These are phyloP conservation scores for Petrocephalus zakoni DNA, from an alignment of 2,113 vertebrate genomes.

Conservation along the genomic window DNA sequence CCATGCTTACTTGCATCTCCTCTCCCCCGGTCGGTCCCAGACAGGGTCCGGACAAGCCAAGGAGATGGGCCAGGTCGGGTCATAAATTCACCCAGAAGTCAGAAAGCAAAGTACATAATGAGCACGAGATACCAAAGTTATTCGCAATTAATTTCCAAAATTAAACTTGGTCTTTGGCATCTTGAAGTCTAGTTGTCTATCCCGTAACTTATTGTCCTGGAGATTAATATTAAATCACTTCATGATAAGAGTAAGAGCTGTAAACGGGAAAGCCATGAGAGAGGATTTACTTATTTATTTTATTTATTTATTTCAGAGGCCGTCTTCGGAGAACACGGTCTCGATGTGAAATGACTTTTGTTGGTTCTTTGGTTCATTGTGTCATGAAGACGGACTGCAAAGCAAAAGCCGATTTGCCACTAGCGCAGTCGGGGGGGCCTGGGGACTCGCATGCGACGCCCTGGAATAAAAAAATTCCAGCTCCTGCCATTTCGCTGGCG, in stretches of 20 bases:
- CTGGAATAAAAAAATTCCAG: conserved; percentile 19
- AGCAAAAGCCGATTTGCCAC: conserved; percentile 17
- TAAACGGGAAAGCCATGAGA: background rate
- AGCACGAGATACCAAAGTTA: conserved; percentile 50
- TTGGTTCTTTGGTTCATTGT: background rate
- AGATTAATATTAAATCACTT: background rate
- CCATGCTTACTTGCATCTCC: conserved; percentile 10
- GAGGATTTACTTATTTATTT: background rate
- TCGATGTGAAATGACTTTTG: background rate
- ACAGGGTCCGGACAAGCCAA: conserved; percentile 25
- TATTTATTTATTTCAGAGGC: background rate
- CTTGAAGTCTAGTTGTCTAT: conserved; percentile 2
- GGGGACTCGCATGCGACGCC: background rate
- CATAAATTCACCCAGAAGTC: conserved; percentile 57
- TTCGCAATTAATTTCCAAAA: conserved; percentile 48
- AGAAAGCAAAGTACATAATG: conserved; percentile 46
- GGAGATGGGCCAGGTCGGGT: conserved; percentile 36
- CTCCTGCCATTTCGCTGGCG: conserved; percentile 29
- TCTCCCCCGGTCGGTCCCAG: conserved; percentile 31
- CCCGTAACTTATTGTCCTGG: background rate
- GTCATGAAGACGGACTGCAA: background rate
- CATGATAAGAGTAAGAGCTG: background rate
- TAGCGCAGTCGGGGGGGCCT: background rate
- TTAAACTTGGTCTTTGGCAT: conserved; percentile 13
- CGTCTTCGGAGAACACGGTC: background rate